Evolutionary conservation across 2,888 invertebrate species (phyloP), one percentile per base, ranked within the genome.

Genomic region (Drosophila colorata): DNA sequence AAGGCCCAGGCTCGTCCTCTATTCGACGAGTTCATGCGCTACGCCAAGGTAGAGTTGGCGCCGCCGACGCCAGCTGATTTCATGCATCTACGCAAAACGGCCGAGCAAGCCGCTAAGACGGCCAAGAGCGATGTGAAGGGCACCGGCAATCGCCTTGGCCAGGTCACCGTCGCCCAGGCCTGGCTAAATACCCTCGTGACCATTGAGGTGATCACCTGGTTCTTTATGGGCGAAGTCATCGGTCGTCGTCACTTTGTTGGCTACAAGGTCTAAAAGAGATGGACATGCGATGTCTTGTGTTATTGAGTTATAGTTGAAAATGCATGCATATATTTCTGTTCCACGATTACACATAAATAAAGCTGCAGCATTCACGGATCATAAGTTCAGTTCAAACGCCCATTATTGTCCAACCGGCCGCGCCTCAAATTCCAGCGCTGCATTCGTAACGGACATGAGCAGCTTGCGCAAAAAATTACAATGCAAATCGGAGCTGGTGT

Each of bases 221-320:
- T 83, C 74, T 83, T 58, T 16, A 80, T 83, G 85, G 83, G 83
- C 44, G 83, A 83, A 49, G 87, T 87, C 5, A 77, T 83, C 47
- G 83, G 83, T 11, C 87, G 87, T 6, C 83, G 87, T 37, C 83
- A 83, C 56, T 18, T 83, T 8, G 83, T 83, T 1, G 83, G 83
- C 68, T 83, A 83, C 69, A 88, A 82, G 37, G 85, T 83, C 23
- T 88, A 84, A 51, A 28, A 14, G 11, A 20, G 44, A 37, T 59
- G 58, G 33, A 33, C 37, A 20, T 28, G 11, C 16, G 8, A 14
- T 14, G 9, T 44, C 4, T 20, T 28, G 28, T 47, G 11, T 31
- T 11, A 11, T 31, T 31, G 8, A 28, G 28, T 28, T 28, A 1
- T 25, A 49, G 20, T 35, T n/a, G 44, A 33, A 20, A 37, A 48